Evolutionary conservation across 64 coral and sea anemone species (phyloP), one percentile per base, ranked within the genome.

Genomic region (Dendronephthya gigantea): DNA sequence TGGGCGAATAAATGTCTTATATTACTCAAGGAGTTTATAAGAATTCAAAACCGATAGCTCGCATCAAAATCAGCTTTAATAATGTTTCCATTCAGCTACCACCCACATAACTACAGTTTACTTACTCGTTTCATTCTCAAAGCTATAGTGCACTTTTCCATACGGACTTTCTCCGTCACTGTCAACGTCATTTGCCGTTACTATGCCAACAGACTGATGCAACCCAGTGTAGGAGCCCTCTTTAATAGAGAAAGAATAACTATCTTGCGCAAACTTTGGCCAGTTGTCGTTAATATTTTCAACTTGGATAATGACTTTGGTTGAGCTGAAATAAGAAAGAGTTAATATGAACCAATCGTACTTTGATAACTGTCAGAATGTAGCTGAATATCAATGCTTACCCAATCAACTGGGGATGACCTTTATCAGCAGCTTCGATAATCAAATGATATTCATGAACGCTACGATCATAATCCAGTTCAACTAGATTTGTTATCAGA

Each of bases 241-340:
- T 89, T 47, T 83, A 23, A 88, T 86, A 4, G 37, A 82, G 47
- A 96, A 96, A 13, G 83, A 25, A 35, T 93, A 96, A 66, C 35
- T 86, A 17, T 83, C 37, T 47, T 91, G n/a, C 31, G 86, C 89
- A 49, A 96, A 96, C 79, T 56, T 55, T 1, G 94, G 91, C 9
- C 72, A 84, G 68, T 97, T 97, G 35, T 97, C 94, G 52, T 97
- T 97, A 49, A 93, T 88, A 14, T 97, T 97, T 86, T 85, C 83
- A 84, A 97, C 52, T 27, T 93, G 70, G 10, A 97, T 87, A 39
- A 88, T 88, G 47, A 97, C 89, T 27, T 89, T 93, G 30, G 94
- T 83, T 45, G 89, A 93, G 65, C 94, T 97, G 49, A 51, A 37
- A 23, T 39, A 30, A 40, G 49, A 89, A 43, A 6, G 41, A 45